Evolutionary conservation across 1,140 invertebrate genomes (phyloP).

Genomic region (Heliconius congener): DNA sequence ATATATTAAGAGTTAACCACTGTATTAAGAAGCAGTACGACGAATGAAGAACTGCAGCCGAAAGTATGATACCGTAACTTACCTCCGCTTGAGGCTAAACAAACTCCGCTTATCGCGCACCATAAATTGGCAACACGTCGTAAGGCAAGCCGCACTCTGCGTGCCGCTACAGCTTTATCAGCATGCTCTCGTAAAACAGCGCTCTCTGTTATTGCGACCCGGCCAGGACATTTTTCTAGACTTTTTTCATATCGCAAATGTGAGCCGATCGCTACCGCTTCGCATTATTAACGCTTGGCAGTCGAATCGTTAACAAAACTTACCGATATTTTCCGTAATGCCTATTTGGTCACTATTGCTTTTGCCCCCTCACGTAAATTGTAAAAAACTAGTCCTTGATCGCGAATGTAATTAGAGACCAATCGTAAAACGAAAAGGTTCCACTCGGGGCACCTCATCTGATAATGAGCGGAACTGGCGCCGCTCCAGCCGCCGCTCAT

Average conservation of each 20-base stretch:
- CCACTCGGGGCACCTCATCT: conserved; percentile 72
- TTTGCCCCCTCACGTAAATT: conserved; percentile 52
- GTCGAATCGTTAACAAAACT: conserved; percentile 55
- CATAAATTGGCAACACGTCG: conserved; percentile 80
- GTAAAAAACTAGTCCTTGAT: conserved; percentile 72
- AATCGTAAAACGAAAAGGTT: conserved; percentile 79
- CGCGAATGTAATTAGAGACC: conserved; percentile 75
- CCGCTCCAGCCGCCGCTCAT: conserved; percentile 75
- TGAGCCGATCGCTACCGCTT: conserved; percentile 39
- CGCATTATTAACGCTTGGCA: conserved; percentile 45
- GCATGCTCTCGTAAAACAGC: conserved; percentile 73
- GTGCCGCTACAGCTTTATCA: conserved; percentile 68
- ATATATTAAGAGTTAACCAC: background rate
- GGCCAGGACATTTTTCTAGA: conserved; percentile 62
- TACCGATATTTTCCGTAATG: conserved; percentile 64
- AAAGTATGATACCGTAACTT: conserved; percentile 56
- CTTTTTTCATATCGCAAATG: conserved; percentile 70
- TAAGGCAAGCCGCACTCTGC: conserved; percentile 71
- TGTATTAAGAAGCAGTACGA: background rate
- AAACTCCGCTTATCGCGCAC: conserved; percentile 76
- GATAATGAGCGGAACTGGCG: conserved; percentile 78
- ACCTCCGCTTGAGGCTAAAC: conserved; percentile 68
- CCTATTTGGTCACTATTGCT: conserved; percentile 62
- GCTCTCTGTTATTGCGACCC: conserved; percentile 65
- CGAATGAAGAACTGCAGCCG: conserved; percentile 46